Evolutionary conservation across 2,888 invertebrate genomes (phyloP), one percentile per base, ranked within the genome.

Genomic region (Sinhomidia bicolor): DNA sequence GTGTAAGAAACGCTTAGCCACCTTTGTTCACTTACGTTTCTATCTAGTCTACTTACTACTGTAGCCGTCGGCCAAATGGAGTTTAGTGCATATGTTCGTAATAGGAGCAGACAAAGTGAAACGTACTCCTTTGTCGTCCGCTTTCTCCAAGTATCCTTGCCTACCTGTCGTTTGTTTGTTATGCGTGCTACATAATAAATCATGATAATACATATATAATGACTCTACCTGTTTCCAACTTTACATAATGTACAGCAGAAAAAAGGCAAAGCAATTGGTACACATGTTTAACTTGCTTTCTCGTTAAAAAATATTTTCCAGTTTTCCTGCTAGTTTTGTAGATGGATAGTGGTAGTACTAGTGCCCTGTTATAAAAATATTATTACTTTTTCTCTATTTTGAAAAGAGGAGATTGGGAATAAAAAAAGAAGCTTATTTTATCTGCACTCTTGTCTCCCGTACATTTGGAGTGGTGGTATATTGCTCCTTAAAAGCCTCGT

Each of bases 281-380:
- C n/a, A n/a, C n/a, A n/a, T n/a, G n/a, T n/a, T n/a, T n/a, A n/a
- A n/a, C n/a, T n/a, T 41, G 41, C 41, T 41, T n/a, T n/a, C n/a
- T 51, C 14, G n/a, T 12, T 74, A 7, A 0, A 32, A 78, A 78
- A 54, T 32, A 54, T 78, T 29, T 36, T 36, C 36, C 36, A 32
- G 32, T 51, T n/a, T 51, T 54, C 14, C 47, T 54, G n/a, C n/a
- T n/a, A n/a, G n/a, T n/a, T n/a, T n/a, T n/a, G n/a, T n/a, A n/a
- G n/a, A n/a, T n/a, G n/a, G n/a, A n/a, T n/a, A n/a, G n/a, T n/a
- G n/a, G n/a, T n/a, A n/a, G 29, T 68, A 3, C 65, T 29, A 17
- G 51, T 51, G 76, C 54, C 29, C 76, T 78, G 76, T 54, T 32
- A 54, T 3, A 17, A 54, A 32, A 78, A 78, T 78, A 71, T 71